These are phyloP conservation scores for Microcebus ravelobensis DNA, from an alignment of 2,113 vertebrate species.

Conservation along the genomic window DNA sequence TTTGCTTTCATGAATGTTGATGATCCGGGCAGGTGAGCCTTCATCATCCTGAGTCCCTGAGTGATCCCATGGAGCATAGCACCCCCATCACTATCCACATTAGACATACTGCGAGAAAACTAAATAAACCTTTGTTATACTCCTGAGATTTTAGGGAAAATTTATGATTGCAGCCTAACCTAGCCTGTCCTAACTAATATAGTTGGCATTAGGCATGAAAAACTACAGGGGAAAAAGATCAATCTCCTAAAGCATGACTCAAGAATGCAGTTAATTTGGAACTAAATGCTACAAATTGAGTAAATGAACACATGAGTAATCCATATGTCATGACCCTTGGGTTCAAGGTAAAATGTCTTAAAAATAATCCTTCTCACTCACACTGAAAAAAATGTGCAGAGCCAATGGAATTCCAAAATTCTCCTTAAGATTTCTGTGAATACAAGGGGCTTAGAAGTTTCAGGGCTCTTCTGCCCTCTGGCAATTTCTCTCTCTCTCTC, in stretches of 20 bases:
- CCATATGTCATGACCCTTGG: neutral
- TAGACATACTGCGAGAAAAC: neutral
- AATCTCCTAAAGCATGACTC: neutral
- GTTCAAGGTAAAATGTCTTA: slow-evolving; percentile 16
- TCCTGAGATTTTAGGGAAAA: neutral
- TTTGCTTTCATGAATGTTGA: neutral
- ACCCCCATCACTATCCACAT: neutral
- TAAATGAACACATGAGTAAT: neutral
- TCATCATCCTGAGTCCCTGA: neutral
- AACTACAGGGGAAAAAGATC: neutral
- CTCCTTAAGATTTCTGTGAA: neutral
- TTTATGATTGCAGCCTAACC: neutral
- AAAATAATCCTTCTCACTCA: neutral
- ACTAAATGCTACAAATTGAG: neutral
- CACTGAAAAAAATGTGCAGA: slow-evolving; percentile 1
- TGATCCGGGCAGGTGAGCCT: neutral
- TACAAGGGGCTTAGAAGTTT: neutral
- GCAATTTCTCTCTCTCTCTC: neutral
- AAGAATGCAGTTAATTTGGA: neutral
- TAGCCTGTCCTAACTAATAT: neutral
- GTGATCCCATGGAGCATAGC: neutral
- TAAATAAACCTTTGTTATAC: neutral
- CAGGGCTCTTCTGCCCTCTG: neutral
- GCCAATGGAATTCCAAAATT: neutral
- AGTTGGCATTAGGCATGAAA: neutral